Base-by-base conservation (phyloP, 2,113 vertebrate genomes). In the Percopsis transmontana region DNA sequence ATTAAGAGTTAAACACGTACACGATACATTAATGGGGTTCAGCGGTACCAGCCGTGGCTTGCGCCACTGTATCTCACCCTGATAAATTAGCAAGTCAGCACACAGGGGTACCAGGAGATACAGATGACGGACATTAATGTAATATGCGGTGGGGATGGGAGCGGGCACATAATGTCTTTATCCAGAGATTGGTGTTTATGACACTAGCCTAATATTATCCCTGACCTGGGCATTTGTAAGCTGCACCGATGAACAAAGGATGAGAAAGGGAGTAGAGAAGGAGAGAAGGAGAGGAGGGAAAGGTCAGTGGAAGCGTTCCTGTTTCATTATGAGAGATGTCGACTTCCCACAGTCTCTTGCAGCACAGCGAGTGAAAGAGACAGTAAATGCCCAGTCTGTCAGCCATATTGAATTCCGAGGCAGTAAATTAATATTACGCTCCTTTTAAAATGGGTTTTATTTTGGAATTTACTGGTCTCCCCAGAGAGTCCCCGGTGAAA, bases 1-100 rank as follows among this genome's bases (percentile, higher is more conserved):
- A 92, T 93, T 93, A 93, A 90, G 91, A 92, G 89, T 91, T 91
- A 91, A 92, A 93, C 84, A 88, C 86, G 89, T 89, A 92, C 91
- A 91, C 70, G 86, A 85, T 87, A 89, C 89, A 90, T 92, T 92
- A 92, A 89, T 83, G 69, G 88, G 87, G 89, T 92, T 92, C 89
- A 87, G 80, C 56, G 68, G 77, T 74, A 51, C 77, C 81, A 50
- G 39, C 75, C 51, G 74, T 48, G 70, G 70, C 68, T 64, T 69
- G 83, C 79, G 72, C 78, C 77, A 54, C 79, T 81, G 83, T 90
- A 81, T 87, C 86, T 85, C 87, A 83, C 70, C 60, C 84, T 92
- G 88, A 92, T 92, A 58, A 89, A 92, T 93, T 89, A 88, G 87
- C 81, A 72, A 82, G 63, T 85, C 83, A 68, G 86, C 85, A 79